phyloP scores from a whole-genome alignment of 2,113 vertebrate species.

The Clarias magur region DNA sequence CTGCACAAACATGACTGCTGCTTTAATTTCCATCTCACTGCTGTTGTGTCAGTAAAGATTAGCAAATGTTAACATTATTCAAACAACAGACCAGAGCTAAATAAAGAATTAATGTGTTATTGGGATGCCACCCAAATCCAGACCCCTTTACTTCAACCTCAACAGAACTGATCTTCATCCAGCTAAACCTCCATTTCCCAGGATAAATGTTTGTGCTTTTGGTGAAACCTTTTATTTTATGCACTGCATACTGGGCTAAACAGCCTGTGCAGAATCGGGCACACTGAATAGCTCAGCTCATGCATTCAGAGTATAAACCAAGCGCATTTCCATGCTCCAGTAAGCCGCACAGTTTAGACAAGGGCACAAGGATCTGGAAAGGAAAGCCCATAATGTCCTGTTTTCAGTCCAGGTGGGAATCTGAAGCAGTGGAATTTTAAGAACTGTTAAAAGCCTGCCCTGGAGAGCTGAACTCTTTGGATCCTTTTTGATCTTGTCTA shows the following conservation, averaged over 20 bases:
- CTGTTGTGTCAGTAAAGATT: conserved; percentile 17
- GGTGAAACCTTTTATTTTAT: conserved; percentile 38
- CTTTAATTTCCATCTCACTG: neutral
- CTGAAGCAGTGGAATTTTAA: conserved; percentile 17
- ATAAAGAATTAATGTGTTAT: conserved; percentile 11
- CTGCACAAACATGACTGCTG: neutral
- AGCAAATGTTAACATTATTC: conserved; percentile 5
- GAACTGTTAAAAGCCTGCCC: neutral
- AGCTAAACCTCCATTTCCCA: conserved; percentile 19
- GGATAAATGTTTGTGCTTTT: conserved; percentile 33
- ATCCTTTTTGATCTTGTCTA: neutral
- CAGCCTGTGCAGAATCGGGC: conserved; percentile 34
- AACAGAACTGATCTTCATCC: conserved; percentile 11
- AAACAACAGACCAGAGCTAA: neutral
- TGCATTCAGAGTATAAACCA: conserved; percentile 56
- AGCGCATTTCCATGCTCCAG: conserved; percentile 57
- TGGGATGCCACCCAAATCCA: conserved; percentile 11
- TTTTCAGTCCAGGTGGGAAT: conserved; percentile 10
- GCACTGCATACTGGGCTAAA: conserved; percentile 45
- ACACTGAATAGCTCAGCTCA: conserved; percentile 50
- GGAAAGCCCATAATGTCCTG: conserved; percentile 10
- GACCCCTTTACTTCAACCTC: conserved; percentile 3
- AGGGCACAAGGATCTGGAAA: conserved; percentile 13
- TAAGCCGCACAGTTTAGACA: conserved; percentile 55
- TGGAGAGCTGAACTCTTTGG: neutral